A percentile compares a stretch with the other conserved stretches of the same genome.
These are phyloP conservation scores for Thermophis baileyi DNA, from an alignment of 2,113 vertebrate genomes.

Conservation along the genomic window DNA sequence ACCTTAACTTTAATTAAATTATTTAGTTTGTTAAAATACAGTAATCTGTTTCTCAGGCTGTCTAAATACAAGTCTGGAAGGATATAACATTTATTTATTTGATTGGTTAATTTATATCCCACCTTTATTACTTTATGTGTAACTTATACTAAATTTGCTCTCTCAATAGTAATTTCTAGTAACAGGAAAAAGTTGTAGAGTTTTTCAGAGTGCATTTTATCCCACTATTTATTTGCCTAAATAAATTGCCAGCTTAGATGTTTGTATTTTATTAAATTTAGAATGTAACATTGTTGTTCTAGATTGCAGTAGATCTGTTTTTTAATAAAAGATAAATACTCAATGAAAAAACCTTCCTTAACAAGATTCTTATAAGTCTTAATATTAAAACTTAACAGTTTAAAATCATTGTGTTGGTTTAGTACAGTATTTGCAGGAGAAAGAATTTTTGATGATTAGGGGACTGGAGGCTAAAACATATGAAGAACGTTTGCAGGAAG, in stretches of 20 bases:
- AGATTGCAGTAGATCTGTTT: conserved; percentile 21
- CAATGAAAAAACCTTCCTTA: background rate
- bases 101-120: background rate
- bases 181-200: background rate
- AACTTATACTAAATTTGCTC: background rate
- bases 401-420: background rate
- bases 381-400: background rate
- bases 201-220: conserved; percentile 17
- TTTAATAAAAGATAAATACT: background rate
- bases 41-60: background rate
- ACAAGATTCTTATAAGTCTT: background rate
- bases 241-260: background rate
- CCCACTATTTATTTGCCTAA: background rate
- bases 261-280: conserved; percentile 8
- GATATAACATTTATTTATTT: background rate
- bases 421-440: conserved; percentile 1
- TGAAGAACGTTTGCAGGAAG: no score
- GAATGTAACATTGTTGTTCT: background rate
- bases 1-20: background rate
- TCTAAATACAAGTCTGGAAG: background rate
- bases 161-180: background rate
- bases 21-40: background rate
- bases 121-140: background rate
- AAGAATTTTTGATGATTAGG: no score
- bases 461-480: no score